Evolutionary conservation across 2,888 invertebrate genomes (phyloP).

Genomic region (Stenodera caucasica): DNA sequence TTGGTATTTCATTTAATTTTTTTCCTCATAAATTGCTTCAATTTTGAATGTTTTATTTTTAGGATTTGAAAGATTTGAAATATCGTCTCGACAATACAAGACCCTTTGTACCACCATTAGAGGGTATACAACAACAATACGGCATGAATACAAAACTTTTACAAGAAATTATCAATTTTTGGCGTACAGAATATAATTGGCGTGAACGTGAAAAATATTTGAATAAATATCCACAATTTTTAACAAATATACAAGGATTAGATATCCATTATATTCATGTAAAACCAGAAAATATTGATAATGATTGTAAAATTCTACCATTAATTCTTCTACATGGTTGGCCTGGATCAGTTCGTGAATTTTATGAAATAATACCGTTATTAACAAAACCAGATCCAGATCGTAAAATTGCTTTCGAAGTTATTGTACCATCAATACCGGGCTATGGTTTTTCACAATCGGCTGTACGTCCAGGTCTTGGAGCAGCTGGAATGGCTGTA

Average conservation of each 20-base stretch:
- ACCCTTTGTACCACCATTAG: conserved; percentile 59
- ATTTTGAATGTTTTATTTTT: conserved; percentile 12
- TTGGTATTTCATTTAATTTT: conserved; percentile 26
- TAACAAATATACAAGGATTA: conserved; percentile 71
- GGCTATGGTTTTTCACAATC: conserved; percentile 60
- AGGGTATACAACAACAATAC: conserved; percentile 72
- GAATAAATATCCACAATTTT: conserved; percentile 70
- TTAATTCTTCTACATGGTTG: conserved; percentile 81
- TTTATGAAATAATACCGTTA: conserved; percentile 72
- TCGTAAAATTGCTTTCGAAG: conserved; percentile 66
- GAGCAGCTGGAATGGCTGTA: conserved; percentile 60
- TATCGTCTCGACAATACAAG: conserved; percentile 59
- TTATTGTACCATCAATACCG: conserved; percentile 63
- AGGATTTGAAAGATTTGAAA: conserved; percentile 56
- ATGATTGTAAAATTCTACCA: conserved; percentile 61
- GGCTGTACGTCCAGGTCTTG: conserved; percentile 66
- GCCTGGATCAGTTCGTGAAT: conserved; percentile 86
- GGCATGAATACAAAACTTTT: conserved; percentile 75
- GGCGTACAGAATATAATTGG: conserved; percentile 75
- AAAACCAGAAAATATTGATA: conserved; percentile 56
- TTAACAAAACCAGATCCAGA: conserved; percentile 59
- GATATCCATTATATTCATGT: conserved; percentile 62
- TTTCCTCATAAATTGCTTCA: conserved; percentile 9
- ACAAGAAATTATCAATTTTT: conserved; percentile 70
- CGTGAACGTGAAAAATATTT: conserved; percentile 61